Percentiles rank a stretch among this genome's conserved stretches.
phyloP scores from a whole-genome alignment of 2,797 vertebrate species.

The Carduelis carduelis region DNA sequence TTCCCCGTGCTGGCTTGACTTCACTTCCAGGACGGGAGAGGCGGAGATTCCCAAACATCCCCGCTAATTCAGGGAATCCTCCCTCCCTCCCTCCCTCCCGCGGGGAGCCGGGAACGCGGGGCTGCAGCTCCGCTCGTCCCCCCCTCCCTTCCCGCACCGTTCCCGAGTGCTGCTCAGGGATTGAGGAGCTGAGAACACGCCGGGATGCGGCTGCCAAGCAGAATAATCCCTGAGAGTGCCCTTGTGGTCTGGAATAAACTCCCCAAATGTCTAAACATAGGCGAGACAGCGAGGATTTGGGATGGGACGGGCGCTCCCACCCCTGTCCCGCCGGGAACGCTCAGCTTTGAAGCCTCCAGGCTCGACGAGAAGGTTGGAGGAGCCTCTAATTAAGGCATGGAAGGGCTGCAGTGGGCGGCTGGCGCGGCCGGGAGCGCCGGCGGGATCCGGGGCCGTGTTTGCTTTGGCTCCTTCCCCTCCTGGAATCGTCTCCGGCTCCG shows the following conservation, averaged over 20 bases:
- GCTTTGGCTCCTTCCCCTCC: background rate
- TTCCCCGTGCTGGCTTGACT: background rate
- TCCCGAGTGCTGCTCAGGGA: background rate
- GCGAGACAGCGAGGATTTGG: slow-evolving; percentile 3
- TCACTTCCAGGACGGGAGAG: background rate
- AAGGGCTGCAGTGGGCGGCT: background rate
- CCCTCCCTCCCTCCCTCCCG: background rate
- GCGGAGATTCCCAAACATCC: background rate
- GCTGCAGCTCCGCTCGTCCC: background rate
- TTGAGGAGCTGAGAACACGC: background rate
- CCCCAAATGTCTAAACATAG: slow-evolving; percentile 23
- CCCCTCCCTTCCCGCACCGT: background rate
- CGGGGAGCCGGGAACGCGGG: background rate
- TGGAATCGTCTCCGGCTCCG: background rate
- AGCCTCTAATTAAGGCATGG: background rate
- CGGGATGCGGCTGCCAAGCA: background rate
- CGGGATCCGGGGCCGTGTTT: background rate
- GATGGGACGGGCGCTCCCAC: background rate
- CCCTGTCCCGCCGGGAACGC: background rate
- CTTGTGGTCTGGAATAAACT: background rate
- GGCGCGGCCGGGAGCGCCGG: background rate
- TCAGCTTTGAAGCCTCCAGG: slow-evolving; percentile 25
- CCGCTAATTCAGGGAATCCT: background rate
- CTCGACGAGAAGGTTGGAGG: background rate
- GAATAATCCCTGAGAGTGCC: background rate